These are phyloP conservation scores for Triplophysa yarkandensis DNA, from an alignment of 2,797 vertebrate genomes.

Conservation along the genomic window DNA sequence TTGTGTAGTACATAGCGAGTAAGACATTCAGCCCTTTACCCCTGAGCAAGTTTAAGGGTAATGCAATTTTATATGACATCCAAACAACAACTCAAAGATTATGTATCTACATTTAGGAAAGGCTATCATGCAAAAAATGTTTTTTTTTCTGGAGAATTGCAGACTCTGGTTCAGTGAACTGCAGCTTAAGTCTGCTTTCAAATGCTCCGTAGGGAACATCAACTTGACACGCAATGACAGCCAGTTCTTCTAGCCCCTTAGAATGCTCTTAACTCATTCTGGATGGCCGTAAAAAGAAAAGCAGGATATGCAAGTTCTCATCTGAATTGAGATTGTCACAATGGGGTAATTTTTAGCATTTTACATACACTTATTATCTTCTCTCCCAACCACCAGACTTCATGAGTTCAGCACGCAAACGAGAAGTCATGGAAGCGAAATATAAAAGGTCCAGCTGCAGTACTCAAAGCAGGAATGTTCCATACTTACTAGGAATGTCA, in stretches of 20 bases:
- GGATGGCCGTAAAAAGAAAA: conserved; percentile 28
- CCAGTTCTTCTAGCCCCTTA: conserved; percentile 30
- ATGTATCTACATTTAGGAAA: background rate
- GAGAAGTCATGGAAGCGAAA: background rate
- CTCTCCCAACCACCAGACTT: background rate
- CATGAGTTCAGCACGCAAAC: background rate
- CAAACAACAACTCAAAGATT: conserved; percentile 13
- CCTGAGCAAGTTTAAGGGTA: too few relatives aligned
- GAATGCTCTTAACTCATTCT: conserved; percentile 36
- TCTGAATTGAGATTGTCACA: conserved; percentile 11
- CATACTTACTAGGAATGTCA: background rate
- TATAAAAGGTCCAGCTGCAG: background rate
- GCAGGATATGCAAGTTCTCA: conserved; percentile 1
- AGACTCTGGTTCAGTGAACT: conserved; percentile 39
- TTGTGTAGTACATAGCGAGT: too few relatives aligned
- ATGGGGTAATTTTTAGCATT: background rate
- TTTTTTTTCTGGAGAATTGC: conserved; percentile 44
- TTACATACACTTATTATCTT: background rate
- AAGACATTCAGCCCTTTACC: too few relatives aligned
- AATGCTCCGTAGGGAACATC: conserved; percentile 30
- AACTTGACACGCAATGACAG: conserved; percentile 31
- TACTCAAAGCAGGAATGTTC: background rate
- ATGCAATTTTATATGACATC: conserved; percentile 32
- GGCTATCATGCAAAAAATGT: conserved; percentile 28
- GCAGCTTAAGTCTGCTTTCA: conserved; percentile 30